Evolutionary conservation across 2,888 invertebrate species (phyloP).

Genomic region (Aspidiotus rigidus): DNA sequence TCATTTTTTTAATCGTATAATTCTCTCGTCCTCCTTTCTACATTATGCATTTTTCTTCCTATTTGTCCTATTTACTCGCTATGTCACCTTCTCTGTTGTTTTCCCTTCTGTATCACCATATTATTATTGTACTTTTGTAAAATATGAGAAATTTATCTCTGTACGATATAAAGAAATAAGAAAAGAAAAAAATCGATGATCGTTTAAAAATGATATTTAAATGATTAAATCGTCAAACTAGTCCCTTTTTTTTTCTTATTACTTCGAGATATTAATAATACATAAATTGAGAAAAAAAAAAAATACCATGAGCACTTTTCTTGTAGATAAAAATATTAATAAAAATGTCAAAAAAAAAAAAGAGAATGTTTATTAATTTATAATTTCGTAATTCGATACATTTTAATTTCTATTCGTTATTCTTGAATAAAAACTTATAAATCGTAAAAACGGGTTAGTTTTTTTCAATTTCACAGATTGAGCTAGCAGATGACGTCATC

Average conservation of each 20-base stretch:
- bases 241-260: conserved; percentile 29
- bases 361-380: not conserved
- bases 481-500: no score
- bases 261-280: no score
- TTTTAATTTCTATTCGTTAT: conserved; percentile 27
- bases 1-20: not conserved
- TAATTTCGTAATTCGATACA: conserved; percentile 9
- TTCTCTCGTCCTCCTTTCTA: no score
- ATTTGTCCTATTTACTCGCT: not conserved
- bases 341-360: conserved; percentile 3
- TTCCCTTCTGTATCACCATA: not conserved
- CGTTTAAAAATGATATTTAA: conserved; percentile 18
- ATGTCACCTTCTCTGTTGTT: not conserved
- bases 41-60: no score
- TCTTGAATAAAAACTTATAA: conserved; percentile 5
- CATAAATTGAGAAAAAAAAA: not conserved
- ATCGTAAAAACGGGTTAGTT: not conserved
- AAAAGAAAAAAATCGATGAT: conserved; percentile 23
- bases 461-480: no score
- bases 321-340: conserved; percentile 22
- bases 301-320: conserved; percentile 31
- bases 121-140: conserved; percentile 10
- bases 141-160: not conserved
- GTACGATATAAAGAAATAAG: not conserved
- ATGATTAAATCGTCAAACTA: conserved; percentile 7